Base-by-base conservation (phyloP, 2,888 invertebrate genomes). In the Neelides folsomi region DNA sequence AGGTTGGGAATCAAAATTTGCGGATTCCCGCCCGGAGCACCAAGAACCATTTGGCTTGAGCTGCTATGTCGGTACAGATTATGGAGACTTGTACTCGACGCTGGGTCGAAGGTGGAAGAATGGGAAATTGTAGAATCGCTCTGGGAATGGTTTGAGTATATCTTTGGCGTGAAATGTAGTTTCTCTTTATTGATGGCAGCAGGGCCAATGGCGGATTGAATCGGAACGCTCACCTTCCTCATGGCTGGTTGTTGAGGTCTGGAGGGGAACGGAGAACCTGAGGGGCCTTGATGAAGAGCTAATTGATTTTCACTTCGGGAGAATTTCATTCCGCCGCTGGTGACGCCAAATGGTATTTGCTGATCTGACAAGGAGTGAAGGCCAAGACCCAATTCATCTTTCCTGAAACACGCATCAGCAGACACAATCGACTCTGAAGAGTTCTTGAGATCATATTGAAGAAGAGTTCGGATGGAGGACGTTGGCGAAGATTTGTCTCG, bases 401-500 rank as follows among this genome's bases (percentile, higher is more conserved):
- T 51, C 18, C 50, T 47, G 36, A 55, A 46, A 37, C 51, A 44
- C n/a, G 53, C 57, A 38, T 58, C 56, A 35, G 51, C 55, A n/a
- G 58, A 55, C 40, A 54, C 35, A 35, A 58, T 53, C 27, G 55
- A 57, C 35, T 58, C 58, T 15, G 54, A 54, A n/a, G 57, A 57
- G 12, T 49, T 57, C 47, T 57, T 55, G 7, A 51, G 41, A 40
- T 50, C 53, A 15, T 36, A 43, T 47, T 58, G 57, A 44, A 53
- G 48, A 43, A 60, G 50, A 13, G 56, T 54, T 34, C 55, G 49
- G 38, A 58, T 69, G 42, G 75, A 67, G 19, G 73, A 72, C 18
- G 65, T 67, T 52, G 66, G 65, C 35, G 66, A 62, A 53, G 67
- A 65, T 55, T 83, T 79, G 67, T 95, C 95, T 55, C 97, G 78